Evolutionary conservation across 2,797 vertebrate species (phyloP), one percentile per base, ranked within the genome.

Genomic region (Streptopelia turtur): DNA sequence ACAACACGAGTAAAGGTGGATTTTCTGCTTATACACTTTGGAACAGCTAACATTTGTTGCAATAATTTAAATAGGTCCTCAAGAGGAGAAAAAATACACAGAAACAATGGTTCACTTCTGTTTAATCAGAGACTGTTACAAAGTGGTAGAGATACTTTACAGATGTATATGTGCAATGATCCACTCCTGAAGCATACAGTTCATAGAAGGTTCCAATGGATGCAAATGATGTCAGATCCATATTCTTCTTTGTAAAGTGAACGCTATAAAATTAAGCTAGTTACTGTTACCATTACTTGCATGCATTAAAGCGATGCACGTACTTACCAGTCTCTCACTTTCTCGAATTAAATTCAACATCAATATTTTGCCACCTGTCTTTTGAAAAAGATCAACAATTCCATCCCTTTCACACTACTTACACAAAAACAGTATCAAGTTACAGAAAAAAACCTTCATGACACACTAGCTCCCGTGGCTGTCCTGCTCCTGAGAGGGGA

Each of bases 301-400:
- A 98, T 98, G 97, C 98, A 98, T 80, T 96, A 87, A 92, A 93
- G 77, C 95, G 89, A 96, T 84, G 90, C 86, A 95, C 52, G 94
- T 98, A 98, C 98, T 98, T 98, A 98, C 98, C 98, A 94, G 79
- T 76, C 79, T 97, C 66, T 96, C 93, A 96, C 49, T 93, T 76
- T 95, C 85, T 93, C 31, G 20, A 97, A 97, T 94, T 93, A 94
- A 88, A 93, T 90, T 89, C 82, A 83, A 82, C 78, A 84, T 25
- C 88, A 77, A 7, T 79, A 82, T 77, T 96, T 95, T 96, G 63
- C 78, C 90, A 94, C 75, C 64, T 84, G 89, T 94, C 91, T 89
- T 87, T 92, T 80, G 57, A 76, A 90, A 91, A 84, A 94, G 60
- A 83, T 95, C 25, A 84, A 8, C 56, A 68, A 95, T 60, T 49